Evolutionary conservation across 2,113 vertebrate species (phyloP), one percentile per base, ranked within the genome.

Genomic region (Ptychochromis oligacanthus): DNA sequence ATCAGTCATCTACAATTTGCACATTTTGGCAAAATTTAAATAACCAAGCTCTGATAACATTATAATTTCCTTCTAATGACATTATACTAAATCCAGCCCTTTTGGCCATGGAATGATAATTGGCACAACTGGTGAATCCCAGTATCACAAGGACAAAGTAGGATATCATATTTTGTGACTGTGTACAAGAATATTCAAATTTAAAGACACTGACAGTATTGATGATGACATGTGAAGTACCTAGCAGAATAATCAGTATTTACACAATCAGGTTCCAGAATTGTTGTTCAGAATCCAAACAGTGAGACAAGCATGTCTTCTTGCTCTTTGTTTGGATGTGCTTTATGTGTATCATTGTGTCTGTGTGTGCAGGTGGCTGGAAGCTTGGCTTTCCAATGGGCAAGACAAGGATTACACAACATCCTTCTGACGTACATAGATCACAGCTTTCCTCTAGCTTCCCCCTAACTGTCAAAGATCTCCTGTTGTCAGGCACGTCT

Each of bases 401-500:
- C 52, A 95, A 85, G 82, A 56, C 38, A 0, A 90, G 76, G 74
- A 89, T 91, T 89, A 79, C 88, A 22, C 91, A 0, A 1, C 79
- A 57, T 9, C 62, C 90, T 0, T 52, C 83, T 22, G 86, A 93
- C 82, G 72, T 75, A 5, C 77, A 89, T 1, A 90, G 72, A 62
- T 72, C 0, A 38, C 93, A 0, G 4, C 87, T 38, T 79, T 89
- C 1, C 78, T 88, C 89, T 24, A 82, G 85, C 26, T 93, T 96
- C 82, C 75, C 92, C 3, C 96, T 98, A 46, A 98, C 97, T 0
- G 97, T 99, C 81, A 99, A 99, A 86, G 97, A 98, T 34, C 95
- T 99, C 34, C 95, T 99, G n/a, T 96, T 99, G 17, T 97, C 97
- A 0, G 95, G 96, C 78, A 95, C 92, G 15, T 88, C 93, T 0